phyloP scores from a whole-genome alignment of 2,888 invertebrate species.

The Liposcelis brunnea region DNA sequence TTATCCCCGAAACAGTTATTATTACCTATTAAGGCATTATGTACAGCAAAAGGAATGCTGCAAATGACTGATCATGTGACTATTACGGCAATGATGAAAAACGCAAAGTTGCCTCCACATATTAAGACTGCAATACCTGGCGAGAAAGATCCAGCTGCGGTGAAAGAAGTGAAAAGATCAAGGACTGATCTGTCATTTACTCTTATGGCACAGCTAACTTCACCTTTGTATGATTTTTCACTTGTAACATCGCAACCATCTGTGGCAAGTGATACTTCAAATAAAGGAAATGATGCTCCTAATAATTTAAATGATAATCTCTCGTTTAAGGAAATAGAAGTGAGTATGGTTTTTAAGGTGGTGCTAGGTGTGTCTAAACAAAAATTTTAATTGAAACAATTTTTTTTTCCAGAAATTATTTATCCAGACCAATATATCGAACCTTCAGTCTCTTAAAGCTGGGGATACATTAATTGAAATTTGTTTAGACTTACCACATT shows the following conservation, averaged over 20 bases:
- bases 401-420: conserved; percentile 48
- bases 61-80: conserved; percentile 59
- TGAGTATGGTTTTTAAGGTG: too few relatives aligned
- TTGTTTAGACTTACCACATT: conserved; percentile 57
- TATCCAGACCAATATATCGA: conserved; percentile 55
- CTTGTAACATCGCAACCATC: conserved; percentile 18
- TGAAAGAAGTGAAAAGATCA: conserved; percentile 35
- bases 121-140: conserved; percentile 26
- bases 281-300: conserved; percentile 23
- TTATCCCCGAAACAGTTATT: conserved; percentile 40
- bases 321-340: conserved; percentile 30
- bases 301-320: conserved; percentile 25
- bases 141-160: conserved; percentile 34
- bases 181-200: conserved; percentile 51
- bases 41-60: conserved; percentile 49
- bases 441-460: conserved; percentile 63
- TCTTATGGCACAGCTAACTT: conserved; percentile 55
- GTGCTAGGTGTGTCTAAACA: not conserved
- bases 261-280: conserved; percentile 24
- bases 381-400: conserved; percentile 6
- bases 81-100: conserved; percentile 60
- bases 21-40: conserved; percentile 51
- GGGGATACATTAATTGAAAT: conserved; percentile 66
- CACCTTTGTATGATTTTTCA: conserved; percentile 41
- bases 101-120: conserved; percentile 43